Percentiles rank a stretch among this genome's conserved stretches.
Evolutionary conservation across 2,113 vertebrate species (phyloP).

Genomic region (Pelodiscus sinensis): DNA sequence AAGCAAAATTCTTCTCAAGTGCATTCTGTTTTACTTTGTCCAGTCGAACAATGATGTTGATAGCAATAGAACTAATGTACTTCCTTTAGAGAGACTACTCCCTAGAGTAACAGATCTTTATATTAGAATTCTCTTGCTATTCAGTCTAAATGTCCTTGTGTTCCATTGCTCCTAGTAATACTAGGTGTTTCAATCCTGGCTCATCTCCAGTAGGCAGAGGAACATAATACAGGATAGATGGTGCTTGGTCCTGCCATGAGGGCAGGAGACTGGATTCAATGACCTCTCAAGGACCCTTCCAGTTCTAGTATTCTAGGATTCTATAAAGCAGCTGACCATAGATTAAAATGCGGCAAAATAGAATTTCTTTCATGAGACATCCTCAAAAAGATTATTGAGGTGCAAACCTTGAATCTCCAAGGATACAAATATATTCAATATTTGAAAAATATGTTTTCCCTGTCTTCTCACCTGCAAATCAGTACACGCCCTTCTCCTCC

Average conservation of each 20-base stretch:
- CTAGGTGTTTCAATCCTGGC: constrained; percentile 25
- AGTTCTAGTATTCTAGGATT: too few relatives aligned
- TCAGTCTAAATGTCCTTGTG: constrained; percentile 1
- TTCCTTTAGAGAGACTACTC: not conserved
- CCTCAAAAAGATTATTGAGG: constrained; percentile 32
- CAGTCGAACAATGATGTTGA: not conserved
- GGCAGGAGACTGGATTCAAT: too few relatives aligned
- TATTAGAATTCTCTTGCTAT: not conserved
- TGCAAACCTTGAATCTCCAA: constrained; percentile 49
- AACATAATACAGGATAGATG: not conserved
- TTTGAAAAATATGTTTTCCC: constrained; percentile 62
- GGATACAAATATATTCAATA: constrained; percentile 52
- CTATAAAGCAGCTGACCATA: constrained; percentile 29
- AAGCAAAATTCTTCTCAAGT: not conserved
- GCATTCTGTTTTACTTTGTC: not conserved
- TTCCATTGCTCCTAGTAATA: not conserved
- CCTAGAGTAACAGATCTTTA: not conserved
- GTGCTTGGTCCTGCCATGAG: too few relatives aligned
- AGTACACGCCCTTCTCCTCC: constrained; percentile 54
- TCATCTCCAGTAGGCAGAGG: constrained; percentile 29
- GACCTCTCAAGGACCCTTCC: too few relatives aligned
- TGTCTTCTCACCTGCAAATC: constrained; percentile 66
- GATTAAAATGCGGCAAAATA: constrained; percentile 23
- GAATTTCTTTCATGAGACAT: constrained; percentile 45
- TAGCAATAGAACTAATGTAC: not conserved